These are phyloP conservation scores for Agrochola circellaris DNA, from an alignment of 2,888 invertebrate genomes.

Conservation along the genomic window DNA sequence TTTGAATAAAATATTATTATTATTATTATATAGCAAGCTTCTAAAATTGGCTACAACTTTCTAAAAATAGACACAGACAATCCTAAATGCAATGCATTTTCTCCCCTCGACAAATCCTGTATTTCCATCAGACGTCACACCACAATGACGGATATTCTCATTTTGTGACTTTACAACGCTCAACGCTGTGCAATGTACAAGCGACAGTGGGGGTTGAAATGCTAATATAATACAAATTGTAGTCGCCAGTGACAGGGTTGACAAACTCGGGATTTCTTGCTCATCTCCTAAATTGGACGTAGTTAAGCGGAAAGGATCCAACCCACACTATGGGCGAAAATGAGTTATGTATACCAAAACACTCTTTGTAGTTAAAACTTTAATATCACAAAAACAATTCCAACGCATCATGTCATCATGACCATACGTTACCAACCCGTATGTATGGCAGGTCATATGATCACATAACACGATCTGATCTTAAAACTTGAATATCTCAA, in stretches of 20 bases:
- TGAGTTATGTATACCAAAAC: too few species aligned
- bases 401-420: too few species aligned
- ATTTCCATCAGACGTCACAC: slow-evolving; percentile 33
- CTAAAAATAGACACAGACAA: slow-evolving; percentile 9
- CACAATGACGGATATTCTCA: slow-evolving; percentile 11
- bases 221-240: slow-evolving; percentile 66
- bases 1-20: too few species aligned
- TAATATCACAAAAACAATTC: too few species aligned
- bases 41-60: not conserved
- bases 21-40: not conserved
- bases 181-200: slow-evolving; percentile 48
- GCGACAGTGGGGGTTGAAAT: slow-evolving; percentile 47
- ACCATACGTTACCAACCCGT: too few species aligned
- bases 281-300: slow-evolving; percentile 5
- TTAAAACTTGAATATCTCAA: too few species aligned
- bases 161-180: slow-evolving; percentile 52
- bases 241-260: slow-evolving; percentile 48
- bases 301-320: too few species aligned
- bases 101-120: slow-evolving; percentile 23
- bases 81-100: slow-evolving; percentile 22
- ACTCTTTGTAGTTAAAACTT: too few species aligned
- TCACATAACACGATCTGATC: too few species aligned
- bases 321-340: too few species aligned
- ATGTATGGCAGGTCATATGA: too few species aligned
- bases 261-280: slow-evolving; percentile 11